These are phyloP conservation scores for Acomys russatus DNA, from an alignment of 2,797 vertebrate genomes.

Conservation along the genomic window DNA sequence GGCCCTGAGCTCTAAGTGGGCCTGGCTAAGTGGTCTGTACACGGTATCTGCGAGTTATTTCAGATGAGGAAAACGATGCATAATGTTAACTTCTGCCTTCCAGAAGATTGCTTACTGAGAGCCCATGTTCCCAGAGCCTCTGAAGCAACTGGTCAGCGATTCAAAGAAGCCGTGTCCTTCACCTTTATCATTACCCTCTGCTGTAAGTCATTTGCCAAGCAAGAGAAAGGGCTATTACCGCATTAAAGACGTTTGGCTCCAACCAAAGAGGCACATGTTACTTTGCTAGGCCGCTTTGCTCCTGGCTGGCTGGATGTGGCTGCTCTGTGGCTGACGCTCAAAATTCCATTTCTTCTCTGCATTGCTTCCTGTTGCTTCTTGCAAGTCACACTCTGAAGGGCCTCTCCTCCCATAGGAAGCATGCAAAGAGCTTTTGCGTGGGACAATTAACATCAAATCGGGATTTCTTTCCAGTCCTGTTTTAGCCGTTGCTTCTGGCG, in stretches of 20 bases:
- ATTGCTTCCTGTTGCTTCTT: background rate
- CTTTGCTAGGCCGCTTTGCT: background rate
- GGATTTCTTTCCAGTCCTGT: constrained; percentile 6
- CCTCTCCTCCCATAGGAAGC: background rate
- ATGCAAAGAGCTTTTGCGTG: background rate
- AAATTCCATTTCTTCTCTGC: background rate
- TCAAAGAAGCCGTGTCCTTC: background rate
- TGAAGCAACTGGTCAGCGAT: background rate
- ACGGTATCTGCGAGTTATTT: background rate
- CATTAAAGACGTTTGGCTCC: background rate
- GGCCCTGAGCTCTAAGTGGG: background rate
- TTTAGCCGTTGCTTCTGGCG: constrained; percentile 1
- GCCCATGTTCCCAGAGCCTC: background rate
- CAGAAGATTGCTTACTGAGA: background rate
- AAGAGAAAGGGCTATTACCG: background rate
- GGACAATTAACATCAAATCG: constrained; percentile 2
- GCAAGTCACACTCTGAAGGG: background rate
- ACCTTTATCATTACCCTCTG: background rate
- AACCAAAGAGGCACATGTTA: background rate
- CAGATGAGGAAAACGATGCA: background rate
- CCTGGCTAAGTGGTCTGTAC: background rate
- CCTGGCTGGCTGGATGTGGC: background rate
- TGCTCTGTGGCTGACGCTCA: background rate
- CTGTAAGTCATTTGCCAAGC: background rate
- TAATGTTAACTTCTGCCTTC: constrained; percentile 22